Evolutionary conservation across 64 coral and sea anemone genomes (phyloP).

Genomic region (Stichodactyla helianthus): DNA sequence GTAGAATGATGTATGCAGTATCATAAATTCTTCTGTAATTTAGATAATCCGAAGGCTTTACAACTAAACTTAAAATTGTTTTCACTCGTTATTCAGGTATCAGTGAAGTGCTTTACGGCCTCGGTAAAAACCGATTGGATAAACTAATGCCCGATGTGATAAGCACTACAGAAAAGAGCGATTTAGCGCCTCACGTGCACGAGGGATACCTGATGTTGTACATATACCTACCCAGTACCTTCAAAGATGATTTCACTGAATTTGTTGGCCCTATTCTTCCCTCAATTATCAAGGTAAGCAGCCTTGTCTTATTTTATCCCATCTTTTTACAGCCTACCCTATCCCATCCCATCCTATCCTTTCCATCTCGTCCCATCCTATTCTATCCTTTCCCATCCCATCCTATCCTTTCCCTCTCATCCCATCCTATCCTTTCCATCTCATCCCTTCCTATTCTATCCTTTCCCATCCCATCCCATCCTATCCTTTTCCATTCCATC

Average conservation of each 20-base stretch:
- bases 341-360: neutral
- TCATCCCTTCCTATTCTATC: neutral
- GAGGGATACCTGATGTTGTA: conserved; percentile 98
- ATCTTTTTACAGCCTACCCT: too few species aligned
- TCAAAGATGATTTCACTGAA: conserved; percentile 76
- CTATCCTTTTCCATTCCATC: too few species aligned
- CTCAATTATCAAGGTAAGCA: conserved; percentile 83
- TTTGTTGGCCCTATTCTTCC: conserved; percentile 85
- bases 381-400: too few species aligned
- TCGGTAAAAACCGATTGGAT: conserved; percentile 72
- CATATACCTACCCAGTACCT: conserved; percentile 84
- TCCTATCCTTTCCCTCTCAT: neutral
- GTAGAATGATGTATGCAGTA: too few species aligned
- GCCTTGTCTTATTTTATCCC: too few species aligned
- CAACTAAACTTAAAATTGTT: neutral
- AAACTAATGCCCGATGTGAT: conserved; percentile 97
- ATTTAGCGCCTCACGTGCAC: conserved; percentile 76
- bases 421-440: neutral
- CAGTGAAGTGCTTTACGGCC: conserved; percentile 86
- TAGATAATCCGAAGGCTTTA: neutral
- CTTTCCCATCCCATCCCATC: too few species aligned
- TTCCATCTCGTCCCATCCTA: too few species aligned
- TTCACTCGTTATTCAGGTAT: conserved; percentile 48
- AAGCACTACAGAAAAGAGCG: conserved; percentile 70
- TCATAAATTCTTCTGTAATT: too few species aligned